A percentile compares a stretch with the other conserved stretches of the same genome.
Conservation (phyloP, 2,888 invertebrate genomes). For the Eupithecia subfuscata region DNA sequence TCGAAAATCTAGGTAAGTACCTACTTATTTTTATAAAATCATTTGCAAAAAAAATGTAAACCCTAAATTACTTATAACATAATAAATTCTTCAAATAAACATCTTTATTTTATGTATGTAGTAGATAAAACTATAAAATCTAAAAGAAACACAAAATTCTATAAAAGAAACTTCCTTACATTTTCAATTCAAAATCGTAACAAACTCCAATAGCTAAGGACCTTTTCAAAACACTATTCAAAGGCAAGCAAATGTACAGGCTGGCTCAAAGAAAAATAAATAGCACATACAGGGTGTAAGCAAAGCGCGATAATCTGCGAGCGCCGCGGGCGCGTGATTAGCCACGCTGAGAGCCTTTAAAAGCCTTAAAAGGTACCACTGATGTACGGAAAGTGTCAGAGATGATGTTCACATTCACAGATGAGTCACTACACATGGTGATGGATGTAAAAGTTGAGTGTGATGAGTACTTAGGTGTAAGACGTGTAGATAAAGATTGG, state of each 20-base stretch:
- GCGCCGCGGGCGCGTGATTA: constrained; percentile 64
- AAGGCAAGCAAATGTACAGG: constrained; percentile 21
- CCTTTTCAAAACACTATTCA: constrained; percentile 27
- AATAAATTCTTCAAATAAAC: no score
- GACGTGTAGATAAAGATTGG: background rate
- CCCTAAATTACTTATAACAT: no score
- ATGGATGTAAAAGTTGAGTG: background rate
- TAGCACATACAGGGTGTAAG: constrained; percentile 41
- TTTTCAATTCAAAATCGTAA: background rate
- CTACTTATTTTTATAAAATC: no score
- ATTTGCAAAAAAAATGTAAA: no score
- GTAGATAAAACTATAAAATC: background rate
- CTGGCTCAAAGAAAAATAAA: constrained; percentile 32
- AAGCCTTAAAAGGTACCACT: constrained; percentile 63
- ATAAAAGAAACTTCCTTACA: background rate
- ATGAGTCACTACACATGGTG: constrained; percentile 1
- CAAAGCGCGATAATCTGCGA: constrained; percentile 57
- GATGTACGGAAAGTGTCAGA: constrained; percentile 45
- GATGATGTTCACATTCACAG: constrained; percentile 29
- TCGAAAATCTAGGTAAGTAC: no score
- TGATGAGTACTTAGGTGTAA: background rate
- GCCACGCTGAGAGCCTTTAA: constrained; percentile 66
- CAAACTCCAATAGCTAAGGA: background rate
- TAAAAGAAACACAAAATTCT: background rate
- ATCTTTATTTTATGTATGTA: no score